Percentiles rank a stretch among this genome's conserved stretches.
Conservation (phyloP, 2,113 vertebrate species). For the Apteryx mantelli region DNA sequence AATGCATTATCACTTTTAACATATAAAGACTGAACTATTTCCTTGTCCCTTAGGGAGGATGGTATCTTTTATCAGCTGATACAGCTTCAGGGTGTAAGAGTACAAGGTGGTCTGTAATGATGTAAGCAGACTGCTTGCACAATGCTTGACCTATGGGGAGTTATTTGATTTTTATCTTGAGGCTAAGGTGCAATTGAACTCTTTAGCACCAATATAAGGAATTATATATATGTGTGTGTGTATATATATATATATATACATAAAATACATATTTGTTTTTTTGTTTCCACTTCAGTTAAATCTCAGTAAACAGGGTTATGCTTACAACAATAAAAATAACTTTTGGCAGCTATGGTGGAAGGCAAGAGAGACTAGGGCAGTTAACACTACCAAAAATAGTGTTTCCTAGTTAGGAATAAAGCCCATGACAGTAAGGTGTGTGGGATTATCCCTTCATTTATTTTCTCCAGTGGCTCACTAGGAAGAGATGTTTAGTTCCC, state of each 20-base stretch:
- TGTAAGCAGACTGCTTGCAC: background rate
- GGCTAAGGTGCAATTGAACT: background rate
- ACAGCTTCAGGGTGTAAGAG: background rate
- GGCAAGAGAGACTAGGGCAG: background rate
- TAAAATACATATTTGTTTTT: too few species aligned
- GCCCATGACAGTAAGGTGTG: fast-evolving
- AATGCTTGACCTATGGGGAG: background rate
- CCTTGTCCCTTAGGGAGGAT: background rate
- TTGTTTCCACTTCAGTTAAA: background rate
- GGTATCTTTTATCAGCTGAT: background rate
- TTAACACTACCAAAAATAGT: background rate
- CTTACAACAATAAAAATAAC: background rate
- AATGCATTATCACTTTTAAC: background rate
- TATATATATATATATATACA: background rate
- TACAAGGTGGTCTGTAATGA: background rate
- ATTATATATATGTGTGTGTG: background rate
- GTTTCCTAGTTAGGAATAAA: background rate
- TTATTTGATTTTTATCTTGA: background rate
- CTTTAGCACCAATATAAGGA: background rate
- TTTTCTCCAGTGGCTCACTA: background rate
- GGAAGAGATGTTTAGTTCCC: background rate
- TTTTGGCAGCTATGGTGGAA: background rate
- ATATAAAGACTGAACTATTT: background rate
- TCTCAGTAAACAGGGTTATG: background rate
- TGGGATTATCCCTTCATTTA: background rate